These are phyloP conservation scores for Morone chrysops DNA, from an alignment of 2,113 vertebrate species.

Conservation along the genomic window DNA sequence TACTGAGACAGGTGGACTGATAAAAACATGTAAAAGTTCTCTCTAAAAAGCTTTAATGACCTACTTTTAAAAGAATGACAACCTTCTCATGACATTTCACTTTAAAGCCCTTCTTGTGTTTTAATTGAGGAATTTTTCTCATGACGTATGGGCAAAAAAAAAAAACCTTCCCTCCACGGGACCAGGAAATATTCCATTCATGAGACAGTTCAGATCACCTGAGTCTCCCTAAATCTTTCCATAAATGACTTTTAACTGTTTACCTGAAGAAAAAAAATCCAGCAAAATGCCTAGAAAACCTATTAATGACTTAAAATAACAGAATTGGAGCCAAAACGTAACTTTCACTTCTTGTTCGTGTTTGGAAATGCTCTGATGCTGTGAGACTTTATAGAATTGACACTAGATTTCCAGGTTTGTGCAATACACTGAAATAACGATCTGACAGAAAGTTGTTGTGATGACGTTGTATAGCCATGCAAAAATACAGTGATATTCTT, in stretches of 20 bases:
- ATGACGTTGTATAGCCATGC: neutral
- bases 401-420: neutral
- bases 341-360: slow-evolving; percentile 47
- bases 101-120: neutral
- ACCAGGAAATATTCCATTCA: slow-evolving; percentile 45
- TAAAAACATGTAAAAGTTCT: slow-evolving; percentile 16
- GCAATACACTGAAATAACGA: neutral
- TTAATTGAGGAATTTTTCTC: slow-evolving; percentile 18
- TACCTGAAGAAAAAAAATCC: slow-evolving; percentile 43
- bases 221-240: neutral
- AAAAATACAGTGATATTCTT: neutral
- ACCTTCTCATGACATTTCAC: neutral
- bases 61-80: neutral
- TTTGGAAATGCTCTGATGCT: neutral
- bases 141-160: neutral
- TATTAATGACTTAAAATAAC: neutral
- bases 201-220: neutral
- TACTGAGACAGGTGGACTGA: neutral
- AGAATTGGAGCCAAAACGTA: neutral
- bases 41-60: neutral
- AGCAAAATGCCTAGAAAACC: slow-evolving; percentile 46
- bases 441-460: neutral
- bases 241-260: too few relatives aligned
- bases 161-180: neutral
- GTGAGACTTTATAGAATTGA: neutral